These are phyloP conservation scores for Poecile montanus DNA, from an alignment of 2,797 vertebrate genomes.

Conservation along the genomic window DNA sequence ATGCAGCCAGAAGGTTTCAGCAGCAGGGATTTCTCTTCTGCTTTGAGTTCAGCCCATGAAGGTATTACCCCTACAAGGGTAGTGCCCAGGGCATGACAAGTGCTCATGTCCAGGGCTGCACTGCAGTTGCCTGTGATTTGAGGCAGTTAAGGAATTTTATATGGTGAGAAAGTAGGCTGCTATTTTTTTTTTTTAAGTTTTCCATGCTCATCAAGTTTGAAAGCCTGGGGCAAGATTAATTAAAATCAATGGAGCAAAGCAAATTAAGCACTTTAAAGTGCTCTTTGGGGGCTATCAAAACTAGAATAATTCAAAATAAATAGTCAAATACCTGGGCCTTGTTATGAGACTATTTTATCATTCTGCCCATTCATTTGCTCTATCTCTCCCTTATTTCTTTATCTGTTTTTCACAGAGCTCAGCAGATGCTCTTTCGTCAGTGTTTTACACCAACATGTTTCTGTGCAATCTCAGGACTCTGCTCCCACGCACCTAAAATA, in stretches of 20 bases:
- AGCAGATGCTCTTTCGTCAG: conserved; percentile 28
- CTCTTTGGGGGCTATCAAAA: conserved; percentile 63
- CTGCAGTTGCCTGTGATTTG: rapidly evolving
- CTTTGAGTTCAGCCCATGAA: neutral
- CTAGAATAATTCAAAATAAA: conserved; percentile 66
- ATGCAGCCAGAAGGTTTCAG: neutral
- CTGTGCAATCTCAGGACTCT: neutral
- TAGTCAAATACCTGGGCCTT: conserved; percentile 59
- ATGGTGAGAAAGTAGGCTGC: neutral
- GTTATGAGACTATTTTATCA: conserved; percentile 39
- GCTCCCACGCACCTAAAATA: conserved; percentile 30
- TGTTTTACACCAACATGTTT: neutral
- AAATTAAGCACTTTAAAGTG: conserved; percentile 67
- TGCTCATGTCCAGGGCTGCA: neutral
- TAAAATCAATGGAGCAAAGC: conserved; percentile 72
- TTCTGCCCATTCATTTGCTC: conserved; percentile 13
- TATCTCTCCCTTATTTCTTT: neutral
- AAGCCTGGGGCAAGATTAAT: conserved; percentile 71
- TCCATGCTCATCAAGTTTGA: conserved; percentile 48
- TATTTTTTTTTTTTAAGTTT: neutral
- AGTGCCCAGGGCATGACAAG: neutral
- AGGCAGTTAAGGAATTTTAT: neutral
- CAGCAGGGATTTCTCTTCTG: neutral
- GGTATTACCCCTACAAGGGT: neutral
- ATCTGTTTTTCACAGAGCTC: conserved; percentile 26